Evolutionary conservation across 2,797 vertebrate genomes (phyloP), one percentile per base, ranked within the genome.

Genomic region (Darevskia mixta): DNA sequence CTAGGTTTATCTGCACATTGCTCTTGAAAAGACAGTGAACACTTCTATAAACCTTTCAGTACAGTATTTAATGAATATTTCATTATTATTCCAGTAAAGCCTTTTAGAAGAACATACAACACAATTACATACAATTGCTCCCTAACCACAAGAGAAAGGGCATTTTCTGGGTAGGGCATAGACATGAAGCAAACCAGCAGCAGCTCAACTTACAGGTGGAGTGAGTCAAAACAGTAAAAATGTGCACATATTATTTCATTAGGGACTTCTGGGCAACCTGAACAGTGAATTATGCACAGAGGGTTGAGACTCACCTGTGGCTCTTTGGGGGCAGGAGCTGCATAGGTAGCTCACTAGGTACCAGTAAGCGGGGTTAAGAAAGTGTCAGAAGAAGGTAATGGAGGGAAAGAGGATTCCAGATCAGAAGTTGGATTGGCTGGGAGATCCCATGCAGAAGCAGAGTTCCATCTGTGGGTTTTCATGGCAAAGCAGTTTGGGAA

Each of bases 51-150:
- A 82, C 90, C 88, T 93, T 90, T 91, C 86, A 88, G 91, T 89
- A 87, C 41, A 90, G 82, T 38, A 77, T 94, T 87, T 89, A 92
- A 97, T 97, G 91, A 96, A 96, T 97, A 96, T 97, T 97, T 97
- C 87, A 97, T 96, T 94, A 91, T 95, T 94, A 92, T 97, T 96
- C 95, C 96, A 92, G 95, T 94, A 97, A 97, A 96, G 88, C 95
- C 96, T 97, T 97, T 97, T 96, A 96, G 94, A 96, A 93, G 90
- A 93, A 93, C 87, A 95, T 89, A 94, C 0, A 43, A 94, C 93
- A 93, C 90, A 94, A 93, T 29, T 87, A 82, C 85, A 23, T 69
- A 89, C 66, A 90, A 88, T 72, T 86, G 87, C 89, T 96, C 10
- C 0, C 86, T 94, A 90, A 90, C 76, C n/a, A 81, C 87, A 55